Conservation (phyloP, 2,888 invertebrate species). For the Furcula furcula region DNA sequence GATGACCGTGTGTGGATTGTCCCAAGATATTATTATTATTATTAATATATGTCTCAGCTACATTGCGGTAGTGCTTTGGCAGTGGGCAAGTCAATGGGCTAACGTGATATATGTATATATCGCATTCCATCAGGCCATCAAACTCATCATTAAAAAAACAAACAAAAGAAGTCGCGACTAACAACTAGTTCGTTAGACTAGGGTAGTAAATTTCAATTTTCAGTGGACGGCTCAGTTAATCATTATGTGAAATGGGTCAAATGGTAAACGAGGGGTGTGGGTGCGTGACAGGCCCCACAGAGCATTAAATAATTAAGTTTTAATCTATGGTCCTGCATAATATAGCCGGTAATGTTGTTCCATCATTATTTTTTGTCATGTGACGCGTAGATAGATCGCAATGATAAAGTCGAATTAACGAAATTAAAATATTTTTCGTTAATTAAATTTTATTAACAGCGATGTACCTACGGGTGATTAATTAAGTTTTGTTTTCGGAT, state of each 20-base stretch:
- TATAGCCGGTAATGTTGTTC: constrained; percentile 17
- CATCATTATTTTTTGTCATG: constrained; percentile 20
- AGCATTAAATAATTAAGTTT: constrained; percentile 29
- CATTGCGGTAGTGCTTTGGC: too few species aligned
- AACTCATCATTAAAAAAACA: too few species aligned
- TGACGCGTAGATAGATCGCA: constrained; percentile 8
- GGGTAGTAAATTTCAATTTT: constrained; percentile 19
- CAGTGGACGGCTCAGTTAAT: constrained; percentile 32
- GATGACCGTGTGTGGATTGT: too few species aligned
- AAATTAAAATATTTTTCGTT: constrained; percentile 13
- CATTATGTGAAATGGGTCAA: constrained; percentile 55
- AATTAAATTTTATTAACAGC: constrained; percentile 11
- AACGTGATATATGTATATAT: too few species aligned
- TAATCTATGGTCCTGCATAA: constrained; percentile 24
- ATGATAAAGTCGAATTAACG: constrained; percentile 22
- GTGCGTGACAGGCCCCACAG: constrained; percentile 34
- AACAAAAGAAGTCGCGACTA: too few species aligned
- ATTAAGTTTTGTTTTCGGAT: too few species aligned
- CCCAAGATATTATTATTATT: too few species aligned
- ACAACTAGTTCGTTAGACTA: too few species aligned
- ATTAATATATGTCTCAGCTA: too few species aligned
- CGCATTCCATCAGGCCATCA: too few species aligned
- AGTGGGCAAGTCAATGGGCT: too few species aligned
- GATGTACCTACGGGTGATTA: too few species aligned
- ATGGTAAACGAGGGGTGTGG: constrained; percentile 26